Evolutionary conservation across 2,888 invertebrate genomes (phyloP), one percentile per base, ranked within the genome.

Genomic region (Nezara viridula): DNA sequence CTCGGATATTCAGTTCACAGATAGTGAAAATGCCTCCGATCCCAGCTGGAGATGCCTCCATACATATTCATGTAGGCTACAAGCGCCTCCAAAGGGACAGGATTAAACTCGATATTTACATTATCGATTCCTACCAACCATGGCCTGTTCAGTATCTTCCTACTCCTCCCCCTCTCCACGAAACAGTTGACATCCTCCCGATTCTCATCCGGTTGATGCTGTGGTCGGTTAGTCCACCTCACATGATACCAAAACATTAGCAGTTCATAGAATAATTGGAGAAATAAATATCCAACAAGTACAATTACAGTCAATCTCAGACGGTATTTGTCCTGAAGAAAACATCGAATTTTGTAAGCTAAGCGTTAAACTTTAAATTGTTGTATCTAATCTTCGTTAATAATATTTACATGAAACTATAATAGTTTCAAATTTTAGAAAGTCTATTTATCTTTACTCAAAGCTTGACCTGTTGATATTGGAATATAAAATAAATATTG

Each of bases 21-120:
- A 19, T 73, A 73, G 66, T 73, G 66, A 73, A 73, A 73, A 73
- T 37, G 27, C 21, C 21, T 73, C 6, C 7, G 37, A 81, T 44
- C 7, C 44, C 10, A 24, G 37, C 24, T 2, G 81, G 81, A n/a
- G 81, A 81, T 73, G 37, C 66, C 32, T 40, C 81, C 44, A 81
- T 81, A 81, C 81, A 81, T 81, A 81, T 81, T 40, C 81, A 81
- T 81, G 81, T 14, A 0, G 81, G 81, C 21, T 81, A 40, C 81
- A 81, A 40, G 44, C 12, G 40, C 24, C 81, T 47, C 44, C 40
- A 81, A 47, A 47, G 81, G 44, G 44, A 44, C 81, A 44, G 44
- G 81, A 81, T 81, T 81, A 81, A 81, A 81, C 81, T 81, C 40
- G 81, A 81, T 81, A 81, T 81, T 81, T 81, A 81, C 81, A 81